phyloP scores from a whole-genome alignment of 2,797 vertebrate species.

The Poeciliopsis presidionis region DNA sequence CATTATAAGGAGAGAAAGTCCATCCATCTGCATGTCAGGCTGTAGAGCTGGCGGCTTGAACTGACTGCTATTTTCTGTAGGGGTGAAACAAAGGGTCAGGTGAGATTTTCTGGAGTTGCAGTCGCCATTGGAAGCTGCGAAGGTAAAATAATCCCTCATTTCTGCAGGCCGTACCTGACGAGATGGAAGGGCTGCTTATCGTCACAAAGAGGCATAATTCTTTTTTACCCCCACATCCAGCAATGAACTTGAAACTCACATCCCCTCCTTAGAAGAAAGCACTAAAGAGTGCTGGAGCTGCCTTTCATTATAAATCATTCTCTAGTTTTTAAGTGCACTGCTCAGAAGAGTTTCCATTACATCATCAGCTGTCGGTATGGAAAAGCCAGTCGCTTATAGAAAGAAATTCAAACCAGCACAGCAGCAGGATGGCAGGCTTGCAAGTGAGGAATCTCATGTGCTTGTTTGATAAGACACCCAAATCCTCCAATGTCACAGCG shows the following conservation, averaged over 20 bases:
- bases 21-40: slow-evolving; percentile 14
- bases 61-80: background rate
- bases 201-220: slow-evolving; percentile 49
- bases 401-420: slow-evolving; percentile 73
- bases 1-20: slow-evolving; percentile 26
- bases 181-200: slow-evolving; percentile 46
- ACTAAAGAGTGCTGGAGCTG: slow-evolving; percentile 43
- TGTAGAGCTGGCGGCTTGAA: slow-evolving; percentile 22
- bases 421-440: slow-evolving; percentile 33
- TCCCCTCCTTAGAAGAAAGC: slow-evolving; percentile 11
- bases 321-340: slow-evolving; percentile 66
- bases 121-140: slow-evolving; percentile 32
- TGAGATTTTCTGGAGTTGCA: slow-evolving; percentile 37
- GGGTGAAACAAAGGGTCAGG: slow-evolving; percentile 23
- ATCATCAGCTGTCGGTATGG: slow-evolving; percentile 78
- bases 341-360: slow-evolving; percentile 81
- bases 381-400: slow-evolving; percentile 70
- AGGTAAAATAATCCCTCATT: slow-evolving; percentile 33
- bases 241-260: slow-evolving; percentile 16
- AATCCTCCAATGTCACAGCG: background rate
- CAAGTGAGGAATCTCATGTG: slow-evolving; percentile 36
- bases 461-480: slow-evolving; percentile 1
- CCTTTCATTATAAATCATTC: slow-evolving; percentile 78
- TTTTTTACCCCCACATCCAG: slow-evolving; percentile 5
- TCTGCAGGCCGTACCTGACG: slow-evolving; percentile 36